Base-by-base conservation (phyloP, 2,888 invertebrate genomes). In the Poecilus cupreus region DNA sequence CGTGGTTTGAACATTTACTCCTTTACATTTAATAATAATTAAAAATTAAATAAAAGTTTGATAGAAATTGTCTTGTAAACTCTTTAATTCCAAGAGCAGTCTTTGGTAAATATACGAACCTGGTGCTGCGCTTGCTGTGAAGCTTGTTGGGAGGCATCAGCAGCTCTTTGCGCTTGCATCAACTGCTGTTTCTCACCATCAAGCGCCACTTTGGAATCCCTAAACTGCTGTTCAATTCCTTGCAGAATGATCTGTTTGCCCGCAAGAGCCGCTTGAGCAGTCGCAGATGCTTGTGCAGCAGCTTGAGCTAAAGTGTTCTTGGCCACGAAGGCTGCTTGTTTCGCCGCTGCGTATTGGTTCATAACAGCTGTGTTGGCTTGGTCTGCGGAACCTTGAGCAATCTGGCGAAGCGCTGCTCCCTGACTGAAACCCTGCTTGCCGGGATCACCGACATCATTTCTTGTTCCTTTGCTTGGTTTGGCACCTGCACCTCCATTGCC, bases 251-350 rank as follows among this genome's bases (percentile, higher is more conserved):
- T 88, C 88, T 92, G 92, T 84, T 93, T 93, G 87, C 92, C 95
- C 87, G 90, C 94, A 86, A 90, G 91, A 85, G 90, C 95, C 0
- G 93, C 93, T 39, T 93, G 92, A 0, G 93, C 93, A 0, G 93
- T 93, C n/a, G 92, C 92, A 0, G 93, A 93, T 3, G 95, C 92
- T 85, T 95, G 93, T 0, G 93, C 93, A 0, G 95, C 95, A 0
- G 94, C 93, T 87, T 95, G 95, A 0, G 95, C 95, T 43, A 95
- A 86, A 0, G 94, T 94, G 85, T 94, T 95, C 89, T 95, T 94
- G 0, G 95, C 95, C 3, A 94, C 93, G 85, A 94, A 95, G 0
- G 95, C 95, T 0, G 95, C 95, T 87, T 95, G 95, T 82, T 94
- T 93, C 0, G 93, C 95, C 0, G 95, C 95, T 0, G 94, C 93